Evolutionary conservation across 2,888 invertebrate genomes (phyloP).

Genomic region (Melitaea athalia): DNA sequence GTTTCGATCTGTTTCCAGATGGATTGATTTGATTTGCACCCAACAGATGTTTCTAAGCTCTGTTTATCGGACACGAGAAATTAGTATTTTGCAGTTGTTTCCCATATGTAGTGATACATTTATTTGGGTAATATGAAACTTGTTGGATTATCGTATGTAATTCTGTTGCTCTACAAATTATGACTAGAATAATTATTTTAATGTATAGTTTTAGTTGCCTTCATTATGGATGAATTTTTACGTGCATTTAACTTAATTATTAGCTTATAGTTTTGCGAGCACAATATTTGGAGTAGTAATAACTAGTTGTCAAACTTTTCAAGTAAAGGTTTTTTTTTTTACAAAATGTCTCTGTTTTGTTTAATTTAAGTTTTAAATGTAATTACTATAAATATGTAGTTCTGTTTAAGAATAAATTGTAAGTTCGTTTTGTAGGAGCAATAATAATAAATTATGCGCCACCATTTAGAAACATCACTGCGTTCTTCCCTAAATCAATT

Average conservation of each 20-base stretch:
- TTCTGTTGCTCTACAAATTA: background rate
- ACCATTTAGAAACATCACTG: slow-evolving; percentile 37
- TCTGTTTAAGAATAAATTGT: background rate
- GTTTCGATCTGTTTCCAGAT: slow-evolving; percentile 80
- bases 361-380: background rate
- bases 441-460: slow-evolving; percentile 37
- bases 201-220: background rate
- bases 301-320: too few relatives aligned
- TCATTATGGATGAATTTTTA: background rate
- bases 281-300: too few relatives aligned
- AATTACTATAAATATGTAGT: background rate
- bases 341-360: too few relatives aligned
- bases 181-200: background rate
- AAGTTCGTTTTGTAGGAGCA: slow-evolving; percentile 21
- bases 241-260: background rate
- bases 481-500: slow-evolving; percentile 58
- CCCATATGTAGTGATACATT: slow-evolving; percentile 13
- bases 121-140: background rate
- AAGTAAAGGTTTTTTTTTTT: too few relatives aligned
- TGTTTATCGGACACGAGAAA: slow-evolving; percentile 47
- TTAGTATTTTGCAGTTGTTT: slow-evolving; percentile 41
- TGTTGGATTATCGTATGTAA: background rate
- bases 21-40: slow-evolving; percentile 80
- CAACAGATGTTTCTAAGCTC: slow-evolving; percentile 71
- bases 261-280: too few relatives aligned